Evolutionary conservation across 2,113 vertebrate species (phyloP).

Genomic region (Ptilonorhynchus violaceus): DNA sequence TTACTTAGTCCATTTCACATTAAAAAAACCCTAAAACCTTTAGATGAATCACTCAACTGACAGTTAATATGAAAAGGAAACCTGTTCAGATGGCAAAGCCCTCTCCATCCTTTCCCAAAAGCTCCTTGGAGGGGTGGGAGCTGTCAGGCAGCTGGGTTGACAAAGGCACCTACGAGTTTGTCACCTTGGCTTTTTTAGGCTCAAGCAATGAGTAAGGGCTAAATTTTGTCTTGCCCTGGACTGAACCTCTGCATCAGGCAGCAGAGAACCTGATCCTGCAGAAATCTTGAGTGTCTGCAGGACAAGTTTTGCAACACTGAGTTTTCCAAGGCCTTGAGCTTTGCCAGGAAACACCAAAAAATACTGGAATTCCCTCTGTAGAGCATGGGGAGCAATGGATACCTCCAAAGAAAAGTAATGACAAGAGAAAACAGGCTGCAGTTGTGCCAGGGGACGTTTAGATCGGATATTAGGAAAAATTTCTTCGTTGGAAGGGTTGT

Average conservation of each 20-base stretch:
- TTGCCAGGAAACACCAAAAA: neutral
- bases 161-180: accelerated
- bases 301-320: accelerated
- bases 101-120: neutral
- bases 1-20: neutral
- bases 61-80: neutral
- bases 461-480: neutral
- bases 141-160: neutral
- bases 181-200: neutral
- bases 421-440: neutral
- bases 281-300: neutral
- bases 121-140: neutral
- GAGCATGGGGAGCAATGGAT: neutral
- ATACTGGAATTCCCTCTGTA: neutral
- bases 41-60: accelerated
- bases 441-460: neutral
- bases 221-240: neutral
- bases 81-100: neutral
- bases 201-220: neutral
- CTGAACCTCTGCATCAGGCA: neutral
- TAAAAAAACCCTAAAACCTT: neutral
- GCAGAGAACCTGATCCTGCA: neutral
- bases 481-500: neutral
- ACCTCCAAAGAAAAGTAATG: neutral
- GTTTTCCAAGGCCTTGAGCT: neutral